Conservation (phyloP, 2,888 invertebrate genomes). For the Bugula neritina region DNA sequence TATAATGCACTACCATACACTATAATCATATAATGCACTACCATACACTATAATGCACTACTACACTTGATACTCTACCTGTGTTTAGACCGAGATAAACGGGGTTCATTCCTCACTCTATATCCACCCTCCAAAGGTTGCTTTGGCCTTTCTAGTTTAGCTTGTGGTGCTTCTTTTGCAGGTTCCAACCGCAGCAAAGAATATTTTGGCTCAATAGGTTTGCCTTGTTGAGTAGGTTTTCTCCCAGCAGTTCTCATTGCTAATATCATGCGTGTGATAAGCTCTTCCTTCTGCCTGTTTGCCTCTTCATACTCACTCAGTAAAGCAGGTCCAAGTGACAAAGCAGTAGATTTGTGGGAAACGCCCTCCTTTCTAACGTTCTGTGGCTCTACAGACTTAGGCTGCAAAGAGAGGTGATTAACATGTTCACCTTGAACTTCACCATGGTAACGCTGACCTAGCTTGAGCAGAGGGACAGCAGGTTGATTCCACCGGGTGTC, state of each 20-base stretch:
- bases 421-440: too few relatives aligned
- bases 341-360: background rate
- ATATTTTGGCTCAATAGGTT: conserved; percentile 17
- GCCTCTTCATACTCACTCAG: conserved; percentile 12
- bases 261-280: background rate
- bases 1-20: too few relatives aligned
- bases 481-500: conserved; percentile 21
- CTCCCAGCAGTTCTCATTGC: background rate
- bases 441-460: too few relatives aligned
- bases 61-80: too few relatives aligned
- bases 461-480: background rate
- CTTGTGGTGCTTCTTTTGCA: background rate
- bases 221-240: background rate
- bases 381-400: background rate
- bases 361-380: too few relatives aligned
- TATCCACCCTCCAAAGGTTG: background rate
- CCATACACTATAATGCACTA: too few relatives aligned
- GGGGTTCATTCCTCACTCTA: background rate
- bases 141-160: background rate
- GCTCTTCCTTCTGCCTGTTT: conserved; percentile 20
- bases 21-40: too few relatives aligned
- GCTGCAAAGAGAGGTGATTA: too few relatives aligned
- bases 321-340: conserved; percentile 2
- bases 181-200: background rate
- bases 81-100: background rate